These are phyloP conservation scores for Melanotaenia nigrans DNA, from an alignment of 2,797 vertebrate genomes.

Conservation along the genomic window DNA sequence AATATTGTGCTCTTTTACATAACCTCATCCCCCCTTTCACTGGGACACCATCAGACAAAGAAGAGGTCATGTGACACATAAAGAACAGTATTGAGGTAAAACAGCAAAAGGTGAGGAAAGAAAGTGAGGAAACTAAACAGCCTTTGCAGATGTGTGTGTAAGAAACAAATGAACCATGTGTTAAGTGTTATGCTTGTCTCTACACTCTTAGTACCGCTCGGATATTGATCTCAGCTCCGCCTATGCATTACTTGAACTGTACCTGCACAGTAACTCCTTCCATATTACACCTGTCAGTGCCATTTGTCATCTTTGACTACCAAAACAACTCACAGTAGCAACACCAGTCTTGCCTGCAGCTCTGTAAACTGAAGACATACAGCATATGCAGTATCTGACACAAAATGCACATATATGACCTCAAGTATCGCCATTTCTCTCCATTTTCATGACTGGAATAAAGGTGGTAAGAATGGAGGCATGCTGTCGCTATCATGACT, in stretches of 20 bases:
- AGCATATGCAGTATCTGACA: conserved; percentile 21
- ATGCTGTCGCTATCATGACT: background rate
- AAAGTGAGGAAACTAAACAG: conserved; percentile 33
- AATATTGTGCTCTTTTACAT: conserved; percentile 21
- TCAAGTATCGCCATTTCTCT: conserved; percentile 2
- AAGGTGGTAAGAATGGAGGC: background rate
- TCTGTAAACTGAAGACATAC: conserved; percentile 3
- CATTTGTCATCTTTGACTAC: conserved; percentile 55
- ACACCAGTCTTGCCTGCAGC: conserved; percentile 5
- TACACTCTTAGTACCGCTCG: conserved; percentile 23
- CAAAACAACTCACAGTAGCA: conserved; percentile 43
- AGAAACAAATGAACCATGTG: conserved; percentile 39
- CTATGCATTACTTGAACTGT: conserved; percentile 35
- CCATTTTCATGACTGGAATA: conserved; percentile 29
- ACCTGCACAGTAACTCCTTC: conserved; percentile 29
- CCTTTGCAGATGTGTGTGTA: conserved; percentile 24
- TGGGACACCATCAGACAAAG: conserved; percentile 13
- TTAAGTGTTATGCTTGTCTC: conserved; percentile 8
- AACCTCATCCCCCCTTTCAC: conserved; percentile 45
- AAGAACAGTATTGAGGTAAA: conserved; percentile 8
- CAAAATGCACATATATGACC: conserved; percentile 22
- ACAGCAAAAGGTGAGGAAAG: conserved; percentile 1
- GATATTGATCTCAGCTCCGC: conserved; percentile 59
- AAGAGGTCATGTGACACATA: background rate
- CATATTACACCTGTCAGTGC: conserved; percentile 14